Evolutionary conservation across 2,797 vertebrate species (phyloP), one percentile per base, ranked within the genome.

Genomic region (Nyctalus aviator): DNA sequence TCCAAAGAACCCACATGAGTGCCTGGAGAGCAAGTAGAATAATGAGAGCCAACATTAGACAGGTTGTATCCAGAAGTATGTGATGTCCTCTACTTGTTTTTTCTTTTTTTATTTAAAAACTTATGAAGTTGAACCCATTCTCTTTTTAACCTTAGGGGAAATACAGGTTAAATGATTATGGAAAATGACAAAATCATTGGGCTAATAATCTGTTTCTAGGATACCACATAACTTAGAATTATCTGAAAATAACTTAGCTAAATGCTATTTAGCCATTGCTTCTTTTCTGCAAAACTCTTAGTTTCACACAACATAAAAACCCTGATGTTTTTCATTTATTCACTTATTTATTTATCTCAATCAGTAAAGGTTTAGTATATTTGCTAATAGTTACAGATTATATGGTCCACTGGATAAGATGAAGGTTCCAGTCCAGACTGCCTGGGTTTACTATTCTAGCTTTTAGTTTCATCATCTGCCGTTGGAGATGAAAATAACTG

Each of bases 171-270:
- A 87, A 86, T 94, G 14, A 78, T 53, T 84, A 69, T 55, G 20
- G 15, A 90, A 91, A 77, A n/a, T 82, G 20, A 84, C 46, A 82
- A 83, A 17, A 41, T 85, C 44, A 85, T 48, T 92, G 5, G 48
- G 76, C 37, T 82, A 77, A 57, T 37, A 78, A 77, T 32, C 10
- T 32, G 48, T 73, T 37, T 83, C 48, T 30, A 77, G n/a, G 62
- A 73, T 25, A 84, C 53, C 30, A 81, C 9, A 21, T n/a, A 37
- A 82, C 25, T 91, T 77, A 83, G 48, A 93, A 68, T 69, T 81
- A 89, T 53, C 32, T 82, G 32, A 35, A 90, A 78, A 64, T 79
- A 84, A 75, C 44, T 81, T 93, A 37, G 37, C 35, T 93, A 88
- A 95, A 85, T 64, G 37, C 81, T 76, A 77, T 77, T 64, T 35